Conservation (phyloP, 2,888 invertebrate species). For the Bimastos eiseni region DNA sequence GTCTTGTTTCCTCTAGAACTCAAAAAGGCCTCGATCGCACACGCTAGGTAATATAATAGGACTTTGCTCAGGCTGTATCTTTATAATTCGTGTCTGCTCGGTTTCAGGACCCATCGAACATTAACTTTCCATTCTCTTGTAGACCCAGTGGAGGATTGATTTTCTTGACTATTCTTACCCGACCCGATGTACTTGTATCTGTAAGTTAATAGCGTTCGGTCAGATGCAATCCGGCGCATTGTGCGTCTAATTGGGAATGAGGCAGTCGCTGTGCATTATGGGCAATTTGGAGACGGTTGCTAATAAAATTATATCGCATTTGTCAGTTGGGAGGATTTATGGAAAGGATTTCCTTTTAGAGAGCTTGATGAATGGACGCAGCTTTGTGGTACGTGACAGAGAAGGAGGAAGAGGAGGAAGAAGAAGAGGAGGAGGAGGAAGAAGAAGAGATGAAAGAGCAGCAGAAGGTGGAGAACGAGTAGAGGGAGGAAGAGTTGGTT, state of each 20-base stretch:
- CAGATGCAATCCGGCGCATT: neutral
- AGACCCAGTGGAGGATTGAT: too few species aligned
- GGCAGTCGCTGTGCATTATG: slow-evolving; percentile 5
- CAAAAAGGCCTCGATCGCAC: too few species aligned
- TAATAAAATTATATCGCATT: neutral
- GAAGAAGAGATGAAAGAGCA: neutral
- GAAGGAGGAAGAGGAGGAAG: neutral
- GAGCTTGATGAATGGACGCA: neutral
- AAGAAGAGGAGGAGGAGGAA: neutral
- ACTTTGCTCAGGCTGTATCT: too few species aligned
- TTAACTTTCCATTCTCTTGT: too few species aligned
- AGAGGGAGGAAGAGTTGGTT: neutral
- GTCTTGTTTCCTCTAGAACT: too few species aligned
- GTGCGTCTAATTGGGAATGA: neutral
- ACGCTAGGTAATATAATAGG: too few species aligned
- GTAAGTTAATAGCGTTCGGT: neutral
- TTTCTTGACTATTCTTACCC: neutral
- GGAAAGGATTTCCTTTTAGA: neutral
- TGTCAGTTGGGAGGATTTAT: neutral
- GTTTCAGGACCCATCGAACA: too few species aligned
- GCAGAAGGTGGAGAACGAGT: neutral
- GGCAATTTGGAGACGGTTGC: neutral
- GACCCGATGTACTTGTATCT: neutral
- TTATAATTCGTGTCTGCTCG: too few species aligned
- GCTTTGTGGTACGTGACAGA: neutral